phyloP scores from a whole-genome alignment of 2,113 vertebrate species.

The Lagopus muta region DNA sequence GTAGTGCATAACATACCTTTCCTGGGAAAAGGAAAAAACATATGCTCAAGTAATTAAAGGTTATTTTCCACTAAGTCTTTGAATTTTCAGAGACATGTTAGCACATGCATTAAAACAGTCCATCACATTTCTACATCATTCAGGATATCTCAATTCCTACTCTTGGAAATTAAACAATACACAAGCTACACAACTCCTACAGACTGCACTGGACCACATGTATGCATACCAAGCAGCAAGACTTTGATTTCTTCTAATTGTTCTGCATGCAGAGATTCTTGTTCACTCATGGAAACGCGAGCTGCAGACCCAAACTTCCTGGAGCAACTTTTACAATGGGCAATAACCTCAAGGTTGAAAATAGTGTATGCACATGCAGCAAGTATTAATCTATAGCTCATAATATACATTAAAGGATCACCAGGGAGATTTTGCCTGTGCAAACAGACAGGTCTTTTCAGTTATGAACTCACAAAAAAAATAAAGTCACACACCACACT shows the following conservation, averaged over 20 bases:
- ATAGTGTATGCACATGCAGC: not conserved
- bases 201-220: not conserved
- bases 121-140: not conserved
- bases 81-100: not conserved
- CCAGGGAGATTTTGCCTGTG: not conserved
- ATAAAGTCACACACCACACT: not conserved
- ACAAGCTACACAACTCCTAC: not conserved
- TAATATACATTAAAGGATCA: not conserved
- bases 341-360: not conserved
- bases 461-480: not conserved
- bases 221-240: not conserved
- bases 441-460: not conserved
- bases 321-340: not conserved
- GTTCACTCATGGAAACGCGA: not conserved
- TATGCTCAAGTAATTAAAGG: not conserved
- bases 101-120: not conserved
- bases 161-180: not conserved
- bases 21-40: not conserved
- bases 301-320: not conserved
- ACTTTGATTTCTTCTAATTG: not conserved
- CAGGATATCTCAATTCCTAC: not conserved
- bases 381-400: not conserved
- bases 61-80: not conserved
- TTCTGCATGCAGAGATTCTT: not conserved
- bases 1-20: not conserved